Evolutionary conservation across 2,797 vertebrate species (phyloP).

Genomic region (Vireo griseus): DNA sequence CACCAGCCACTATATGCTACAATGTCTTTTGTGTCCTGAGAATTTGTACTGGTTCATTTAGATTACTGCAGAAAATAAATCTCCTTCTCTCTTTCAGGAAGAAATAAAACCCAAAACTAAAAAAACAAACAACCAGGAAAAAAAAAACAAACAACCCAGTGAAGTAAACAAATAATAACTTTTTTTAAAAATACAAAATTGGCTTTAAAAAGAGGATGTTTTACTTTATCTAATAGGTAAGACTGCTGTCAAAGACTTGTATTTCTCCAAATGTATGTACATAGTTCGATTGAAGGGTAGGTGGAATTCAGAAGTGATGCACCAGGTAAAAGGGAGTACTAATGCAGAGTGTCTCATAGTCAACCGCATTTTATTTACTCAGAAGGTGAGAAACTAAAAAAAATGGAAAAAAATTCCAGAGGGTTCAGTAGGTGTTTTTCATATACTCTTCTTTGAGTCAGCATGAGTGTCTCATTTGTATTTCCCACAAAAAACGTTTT

Average conservation of each 20-base stretch:
- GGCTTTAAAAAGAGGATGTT: neutral
- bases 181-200: neutral
- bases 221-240: neutral
- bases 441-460: neutral
- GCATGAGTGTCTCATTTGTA: neutral
- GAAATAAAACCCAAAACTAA: accelerated
- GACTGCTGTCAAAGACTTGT: neutral
- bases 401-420: neutral
- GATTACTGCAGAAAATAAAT: neutral
- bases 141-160: too few species aligned
- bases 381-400: neutral
- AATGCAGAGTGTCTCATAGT: neutral
- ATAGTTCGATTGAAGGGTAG: accelerated
- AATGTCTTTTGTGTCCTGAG: neutral
- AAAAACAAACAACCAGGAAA: neutral
- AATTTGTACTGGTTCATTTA: neutral
- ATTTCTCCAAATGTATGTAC: neutral
- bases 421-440: neutral
- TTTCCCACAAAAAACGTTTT: neutral
- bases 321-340: neutral
- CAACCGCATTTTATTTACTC: neutral
- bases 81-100: neutral
- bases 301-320: neutral
- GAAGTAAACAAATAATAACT: neutral
- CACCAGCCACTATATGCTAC: neutral